These are phyloP conservation scores for Lycorma delicatula DNA, from an alignment of 1,140 invertebrate genomes.

Conservation along the genomic window DNA sequence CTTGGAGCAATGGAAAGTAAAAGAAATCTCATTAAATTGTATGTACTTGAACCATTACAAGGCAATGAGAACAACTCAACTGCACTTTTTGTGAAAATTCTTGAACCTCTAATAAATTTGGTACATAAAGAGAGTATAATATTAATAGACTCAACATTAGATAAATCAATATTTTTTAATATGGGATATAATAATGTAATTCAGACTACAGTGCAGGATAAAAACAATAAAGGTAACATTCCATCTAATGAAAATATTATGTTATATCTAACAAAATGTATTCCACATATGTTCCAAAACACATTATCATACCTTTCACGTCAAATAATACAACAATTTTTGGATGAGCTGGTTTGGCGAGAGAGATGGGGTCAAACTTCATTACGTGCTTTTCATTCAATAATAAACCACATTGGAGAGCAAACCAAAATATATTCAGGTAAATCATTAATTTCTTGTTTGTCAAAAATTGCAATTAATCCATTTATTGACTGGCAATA, in stretches of 20 bases:
- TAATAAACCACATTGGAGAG: conserved; percentile 66
- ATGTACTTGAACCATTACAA: conserved; percentile 67
- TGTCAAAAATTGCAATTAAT: conserved; percentile 59
- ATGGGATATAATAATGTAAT: conserved; percentile 69
- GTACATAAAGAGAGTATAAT: conserved; percentile 70
- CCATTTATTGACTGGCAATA: conserved; percentile 73
- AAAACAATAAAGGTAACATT: conserved; percentile 27
- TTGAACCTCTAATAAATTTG: conserved; percentile 67
- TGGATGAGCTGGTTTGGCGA: conserved; percentile 78
- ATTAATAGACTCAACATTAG: conserved; percentile 72
- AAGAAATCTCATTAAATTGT: conserved; percentile 61
- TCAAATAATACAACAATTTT: conserved; percentile 79
- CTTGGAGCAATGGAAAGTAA: conserved; percentile 70
- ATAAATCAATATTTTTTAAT: conserved; percentile 60
- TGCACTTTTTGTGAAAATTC: conserved; percentile 60
- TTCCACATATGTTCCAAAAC: conserved; percentile 50
- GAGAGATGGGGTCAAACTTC: conserved; percentile 65
- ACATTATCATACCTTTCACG: conserved; percentile 70
- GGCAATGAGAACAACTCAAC: conserved; percentile 58
- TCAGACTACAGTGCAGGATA: conserved; percentile 55
- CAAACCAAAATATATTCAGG: conserved; percentile 54
- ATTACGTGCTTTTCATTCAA: conserved; percentile 69
- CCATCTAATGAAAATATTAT: background rate
- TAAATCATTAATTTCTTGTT: conserved; percentile 44
- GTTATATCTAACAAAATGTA: conserved; percentile 21